These are phyloP conservation scores for Drosophila lacertosa DNA, from an alignment of 1,140 invertebrate genomes.

Conservation along the genomic window DNA sequence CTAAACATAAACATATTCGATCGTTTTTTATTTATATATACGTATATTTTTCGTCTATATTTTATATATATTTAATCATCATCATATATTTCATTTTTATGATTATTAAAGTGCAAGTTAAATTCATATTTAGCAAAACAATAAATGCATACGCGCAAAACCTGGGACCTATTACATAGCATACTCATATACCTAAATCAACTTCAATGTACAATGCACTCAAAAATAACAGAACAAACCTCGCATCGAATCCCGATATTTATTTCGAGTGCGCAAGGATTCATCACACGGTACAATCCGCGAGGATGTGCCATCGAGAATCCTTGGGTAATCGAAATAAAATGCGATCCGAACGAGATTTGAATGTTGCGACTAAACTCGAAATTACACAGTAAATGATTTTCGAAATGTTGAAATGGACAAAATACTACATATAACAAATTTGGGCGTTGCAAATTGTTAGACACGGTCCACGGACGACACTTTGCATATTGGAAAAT, in stretches of 20 bases:
- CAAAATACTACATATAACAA: conserved; percentile 14
- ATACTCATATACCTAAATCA: conserved; percentile 39
- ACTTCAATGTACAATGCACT: conserved; percentile 17
- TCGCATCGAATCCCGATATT: conserved; percentile 33
- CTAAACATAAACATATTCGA: too few relatives aligned
- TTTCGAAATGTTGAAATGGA: conserved; percentile 12
- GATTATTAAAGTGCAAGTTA: conserved; percentile 40
- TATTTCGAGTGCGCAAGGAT: conserved; percentile 15
- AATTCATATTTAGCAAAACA: conserved; percentile 32
- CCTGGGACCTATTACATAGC: conserved; percentile 38
- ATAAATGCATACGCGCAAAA: conserved; percentile 63
- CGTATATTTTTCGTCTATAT: too few relatives aligned
- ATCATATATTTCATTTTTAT: conserved; percentile 2
- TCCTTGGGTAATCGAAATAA: conserved; percentile 2
- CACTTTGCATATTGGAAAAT: conserved; percentile 20
- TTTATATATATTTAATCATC: too few relatives aligned
- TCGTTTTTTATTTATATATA: too few relatives aligned
- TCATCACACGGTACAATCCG: background rate
- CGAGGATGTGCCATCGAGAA: background rate
- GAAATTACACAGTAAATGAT: conserved; percentile 27
- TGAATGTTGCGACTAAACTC: background rate
- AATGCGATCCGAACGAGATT: background rate
- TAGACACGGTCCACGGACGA: conserved; percentile 16
- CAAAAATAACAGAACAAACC: conserved; percentile 3
- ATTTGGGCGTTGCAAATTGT: conserved; percentile 16